Percentiles rank a stretch among this genome's conserved stretches.
Conservation (phyloP, 2,888 invertebrate species). For the Nasonovia ribisnigri region DNA sequence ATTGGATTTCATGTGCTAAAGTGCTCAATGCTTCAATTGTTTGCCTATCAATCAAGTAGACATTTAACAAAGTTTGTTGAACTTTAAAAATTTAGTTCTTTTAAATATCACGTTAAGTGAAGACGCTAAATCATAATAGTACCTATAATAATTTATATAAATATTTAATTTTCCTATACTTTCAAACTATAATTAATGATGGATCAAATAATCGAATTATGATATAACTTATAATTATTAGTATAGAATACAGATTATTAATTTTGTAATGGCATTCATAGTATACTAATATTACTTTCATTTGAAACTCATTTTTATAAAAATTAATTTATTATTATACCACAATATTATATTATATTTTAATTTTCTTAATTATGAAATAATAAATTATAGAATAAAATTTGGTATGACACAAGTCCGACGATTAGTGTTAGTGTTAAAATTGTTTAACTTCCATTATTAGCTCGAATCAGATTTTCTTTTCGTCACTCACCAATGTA, state of each 20-base stretch:
- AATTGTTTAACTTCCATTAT: background rate
- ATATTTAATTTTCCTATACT: background rate
- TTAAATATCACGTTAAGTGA: background rate
- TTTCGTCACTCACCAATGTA: background rate
- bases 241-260: background rate
- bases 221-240: background rate
- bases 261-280: background rate
- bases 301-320: background rate
- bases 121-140: background rate
- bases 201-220: background rate
- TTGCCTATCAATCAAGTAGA: background rate
- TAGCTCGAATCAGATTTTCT: background rate
- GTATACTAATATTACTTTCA: background rate
- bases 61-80: background rate
- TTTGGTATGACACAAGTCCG: too few species aligned
- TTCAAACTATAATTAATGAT: background rate
- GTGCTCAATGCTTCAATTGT: background rate
- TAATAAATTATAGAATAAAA: background rate
- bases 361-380: background rate
- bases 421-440: too few species aligned
- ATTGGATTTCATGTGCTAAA: background rate
- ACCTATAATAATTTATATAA: background rate
- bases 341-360: background rate
- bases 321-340: background rate
- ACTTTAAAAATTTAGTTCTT: background rate